Evolutionary conservation across 2,888 invertebrate genomes (phyloP).

Genomic region (Brenthis hecate): DNA sequence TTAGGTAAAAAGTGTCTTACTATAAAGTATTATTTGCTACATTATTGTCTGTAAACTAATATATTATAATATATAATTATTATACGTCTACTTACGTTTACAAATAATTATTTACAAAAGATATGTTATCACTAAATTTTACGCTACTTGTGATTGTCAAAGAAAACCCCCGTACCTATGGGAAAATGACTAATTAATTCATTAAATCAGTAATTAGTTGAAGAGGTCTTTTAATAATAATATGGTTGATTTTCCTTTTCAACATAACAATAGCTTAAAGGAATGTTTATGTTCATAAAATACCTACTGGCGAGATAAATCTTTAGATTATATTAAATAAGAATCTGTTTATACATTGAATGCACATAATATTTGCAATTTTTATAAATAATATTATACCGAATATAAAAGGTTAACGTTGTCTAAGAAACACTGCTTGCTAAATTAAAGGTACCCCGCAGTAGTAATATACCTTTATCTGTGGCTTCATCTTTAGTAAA

Average conservation of each 20-base stretch:
- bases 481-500: too few species aligned
- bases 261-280: constrained; percentile 20
- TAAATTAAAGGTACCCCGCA: too few species aligned
- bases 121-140: constrained; percentile 3
- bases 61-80: too few species aligned
- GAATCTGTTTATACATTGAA: too few species aligned
- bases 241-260: constrained; percentile 25
- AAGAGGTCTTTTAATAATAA: constrained; percentile 19
- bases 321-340: neutral
- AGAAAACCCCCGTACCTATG: neutral
- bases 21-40: too few species aligned
- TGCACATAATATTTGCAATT: too few species aligned
- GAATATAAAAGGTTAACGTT: too few species aligned
- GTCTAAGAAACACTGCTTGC: too few species aligned
- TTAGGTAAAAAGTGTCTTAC: too few species aligned
- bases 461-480: too few species aligned
- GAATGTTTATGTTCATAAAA: neutral
- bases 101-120: neutral
- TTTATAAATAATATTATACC: too few species aligned
- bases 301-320: neutral
- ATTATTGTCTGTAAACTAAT: too few species aligned
- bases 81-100: neutral
- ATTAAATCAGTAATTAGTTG: constrained; percentile 7
- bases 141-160: neutral
- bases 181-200: constrained; percentile 32